Conservation (phyloP, 2,113 vertebrate species). For the Raja brachyura region DNA sequence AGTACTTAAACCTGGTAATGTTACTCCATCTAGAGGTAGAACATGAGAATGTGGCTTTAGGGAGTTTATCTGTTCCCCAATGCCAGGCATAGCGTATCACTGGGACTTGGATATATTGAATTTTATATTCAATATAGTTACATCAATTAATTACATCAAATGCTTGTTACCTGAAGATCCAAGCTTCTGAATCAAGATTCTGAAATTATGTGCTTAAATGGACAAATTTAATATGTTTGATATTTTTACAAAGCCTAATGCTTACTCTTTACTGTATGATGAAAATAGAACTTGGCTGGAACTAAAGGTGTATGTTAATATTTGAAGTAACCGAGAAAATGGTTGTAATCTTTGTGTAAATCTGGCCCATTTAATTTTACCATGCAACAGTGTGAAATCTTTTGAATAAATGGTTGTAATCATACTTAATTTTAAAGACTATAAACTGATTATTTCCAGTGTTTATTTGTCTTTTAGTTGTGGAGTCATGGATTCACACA, state of each 20-base stretch:
- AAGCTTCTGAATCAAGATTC: background rate
- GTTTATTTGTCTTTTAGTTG: no score
- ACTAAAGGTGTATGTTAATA: background rate
- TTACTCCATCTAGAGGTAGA: background rate
- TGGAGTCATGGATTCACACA: no score
- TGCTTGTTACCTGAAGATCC: background rate
- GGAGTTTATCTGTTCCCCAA: background rate
- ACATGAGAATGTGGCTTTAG: background rate
- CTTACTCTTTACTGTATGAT: background rate
- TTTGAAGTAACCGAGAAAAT: background rate
- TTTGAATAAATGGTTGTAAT: background rate
- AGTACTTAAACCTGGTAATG: background rate
- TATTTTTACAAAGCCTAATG: background rate
- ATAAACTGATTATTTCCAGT: no score
- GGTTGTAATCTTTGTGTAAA: background rate
- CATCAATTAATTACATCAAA: background rate
- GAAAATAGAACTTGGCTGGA: background rate
- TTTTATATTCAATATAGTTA: background rate
- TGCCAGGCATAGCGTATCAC: background rate
- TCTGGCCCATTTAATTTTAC: background rate
- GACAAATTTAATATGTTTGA: no score
- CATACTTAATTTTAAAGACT: background rate
- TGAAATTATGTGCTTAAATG: background rate
- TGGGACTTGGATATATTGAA: background rate
- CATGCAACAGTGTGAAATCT: background rate